A percentile compares a stretch with the other conserved stretches of the same genome.
These are phyloP conservation scores for Paratilapia polleni DNA, from an alignment of 2,113 vertebrate species.

Conservation along the genomic window DNA sequence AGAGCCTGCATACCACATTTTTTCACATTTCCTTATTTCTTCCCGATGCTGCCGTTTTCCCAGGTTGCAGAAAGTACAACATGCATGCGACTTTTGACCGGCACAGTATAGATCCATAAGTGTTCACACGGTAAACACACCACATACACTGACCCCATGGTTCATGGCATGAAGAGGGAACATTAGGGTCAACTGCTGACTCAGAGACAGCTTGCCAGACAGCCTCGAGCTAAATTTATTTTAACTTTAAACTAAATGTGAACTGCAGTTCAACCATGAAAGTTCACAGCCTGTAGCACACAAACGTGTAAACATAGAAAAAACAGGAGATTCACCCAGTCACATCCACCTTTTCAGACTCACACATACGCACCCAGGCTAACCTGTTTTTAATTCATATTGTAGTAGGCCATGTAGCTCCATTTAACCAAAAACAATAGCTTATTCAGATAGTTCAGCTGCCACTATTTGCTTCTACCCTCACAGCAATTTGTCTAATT, in stretches of 20 bases:
- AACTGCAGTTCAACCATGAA: slow-evolving; percentile 37
- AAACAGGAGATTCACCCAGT: neutral
- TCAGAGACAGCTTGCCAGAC: slow-evolving; percentile 29
- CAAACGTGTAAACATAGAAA: neutral
- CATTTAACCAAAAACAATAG: slow-evolving; percentile 35
- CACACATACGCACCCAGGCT: neutral
- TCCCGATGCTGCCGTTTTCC: neutral
- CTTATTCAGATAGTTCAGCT: slow-evolving; percentile 52
- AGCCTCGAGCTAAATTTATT: slow-evolving; percentile 25
- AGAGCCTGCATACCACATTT: neutral
- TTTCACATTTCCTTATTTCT: neutral
- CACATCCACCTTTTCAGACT: neutral
- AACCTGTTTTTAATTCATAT: neutral
- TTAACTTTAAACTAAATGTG: slow-evolving; percentile 20
- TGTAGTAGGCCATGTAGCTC: neutral
- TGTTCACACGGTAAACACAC: neutral
- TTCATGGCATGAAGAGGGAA: neutral
- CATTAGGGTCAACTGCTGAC: slow-evolving; percentile 29
- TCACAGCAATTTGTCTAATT: slow-evolving; percentile 47
- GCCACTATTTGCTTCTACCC: slow-evolving; percentile 52
- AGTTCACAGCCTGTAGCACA: neutral
- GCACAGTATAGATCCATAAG: neutral
- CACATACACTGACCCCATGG: neutral
- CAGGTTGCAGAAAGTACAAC: neutral
- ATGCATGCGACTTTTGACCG: neutral